Evolutionary conservation across 2,113 vertebrate genomes (phyloP), one percentile per base, ranked within the genome.

Genomic region (Aptenodytes forsteri): DNA sequence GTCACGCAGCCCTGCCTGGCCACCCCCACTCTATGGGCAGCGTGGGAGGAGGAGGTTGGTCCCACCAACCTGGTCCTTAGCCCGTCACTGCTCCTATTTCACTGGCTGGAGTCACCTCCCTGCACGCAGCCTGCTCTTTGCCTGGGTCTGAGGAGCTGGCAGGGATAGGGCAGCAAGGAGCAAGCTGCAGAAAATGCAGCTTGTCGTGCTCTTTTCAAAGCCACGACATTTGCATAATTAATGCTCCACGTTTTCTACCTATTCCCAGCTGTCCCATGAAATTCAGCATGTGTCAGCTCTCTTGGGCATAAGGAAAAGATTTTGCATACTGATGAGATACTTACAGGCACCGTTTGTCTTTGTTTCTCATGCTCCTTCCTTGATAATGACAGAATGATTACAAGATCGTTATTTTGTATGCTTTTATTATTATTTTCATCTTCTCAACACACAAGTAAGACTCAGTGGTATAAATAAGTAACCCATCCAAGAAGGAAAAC

Each of bases 361-460:
- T 70, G 77, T 89, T 84, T 89, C 69, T 91, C 5, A 5, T 61
- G 49, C 32, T 80, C 32, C 78, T 87, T 94, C 70, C 49, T 55
- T 95, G 67, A 62, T 83, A 83, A 87, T 36, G 73, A 91, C 84
- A 94, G 36, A 89, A 94, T 23, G 25, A 72, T 78, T 58, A 85
- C 11, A 22, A 58, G 18, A 34, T 46, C 1, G 0, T 42, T 76
- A 49, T 50, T 92, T 89, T 54, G 59, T 70, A 70, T 36, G 10
- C 29, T 67, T 95, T 85, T 76, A 69, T 83, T 91, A 46, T 82
- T 91, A 46, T 82, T 95, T 93, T 87, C 32, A 40, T 59, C 66
- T 87, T 75, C 80, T 73, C 13, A 7, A 79, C 58, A 85, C 9
- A 34, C 32, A 36, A 67, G 23, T 61, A 78, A 80, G 66, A 69